Evolutionary conservation across 2,113 vertebrate species (phyloP), one percentile per base, ranked within the genome.

Genomic region (Sebastes schlegelii): DNA sequence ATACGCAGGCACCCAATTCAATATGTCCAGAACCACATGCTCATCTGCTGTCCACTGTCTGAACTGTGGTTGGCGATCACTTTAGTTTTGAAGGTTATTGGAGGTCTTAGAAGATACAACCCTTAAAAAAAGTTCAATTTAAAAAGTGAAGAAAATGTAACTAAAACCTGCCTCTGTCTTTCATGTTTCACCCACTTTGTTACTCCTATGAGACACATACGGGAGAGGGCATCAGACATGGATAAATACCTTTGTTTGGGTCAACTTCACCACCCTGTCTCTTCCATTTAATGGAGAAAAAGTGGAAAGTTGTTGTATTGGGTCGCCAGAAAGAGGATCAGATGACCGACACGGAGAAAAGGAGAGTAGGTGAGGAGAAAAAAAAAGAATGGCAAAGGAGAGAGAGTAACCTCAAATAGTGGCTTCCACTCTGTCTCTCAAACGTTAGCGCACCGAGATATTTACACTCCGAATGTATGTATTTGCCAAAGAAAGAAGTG

Each of bases 221-320:
- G 0, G n/a, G 16, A 34, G 17, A 66, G 23, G 8, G 6, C 23
- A 43, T 64, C 6, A 51, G 5, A 46, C 64, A 52, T 10, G 64
- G 57, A 49, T 43, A 65, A 43, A 62, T 52, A 46, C 19, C 14
- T 77, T 60, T 26, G 8, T 26, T 16, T 4, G 43, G 21, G 26
- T 52, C 64, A 52, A 34, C 9, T 21, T 51, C 6, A 42, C 58
- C 4, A 23, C 66, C 67, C 34, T 19, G 23, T 72, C n/a, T 49
- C 54, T 68, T 46, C 49, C 73, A 84, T 70, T 26, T 55, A 68
- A 62, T 70, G 43, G 23, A 62, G 34, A 12, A 34, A 62, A 60
- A 67, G 58, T 67, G 12, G 9, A 69, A 76, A 40, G 8, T 52
- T 63, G 43, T 23, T 66, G 4, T 45, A 4, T 54, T 21, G 23